These are phyloP conservation scores for Cheumatopsyche charites DNA, from an alignment of 1,140 invertebrate species.

Conservation along the genomic window DNA sequence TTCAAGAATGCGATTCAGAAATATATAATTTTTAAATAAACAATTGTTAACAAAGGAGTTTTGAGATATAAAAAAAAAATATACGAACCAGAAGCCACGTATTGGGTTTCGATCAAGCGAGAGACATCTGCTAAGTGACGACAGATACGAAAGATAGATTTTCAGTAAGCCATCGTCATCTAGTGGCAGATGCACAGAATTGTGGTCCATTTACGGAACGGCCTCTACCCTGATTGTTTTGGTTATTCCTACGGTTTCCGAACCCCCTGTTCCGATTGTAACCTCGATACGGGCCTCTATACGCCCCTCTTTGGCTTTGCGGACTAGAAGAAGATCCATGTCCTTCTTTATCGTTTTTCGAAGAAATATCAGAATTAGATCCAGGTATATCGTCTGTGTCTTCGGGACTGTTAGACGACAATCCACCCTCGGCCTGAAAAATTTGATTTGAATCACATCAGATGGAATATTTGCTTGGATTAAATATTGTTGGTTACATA, in stretches of 20 bases:
- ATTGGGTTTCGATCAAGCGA: conserved; percentile 43
- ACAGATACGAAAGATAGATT: conserved; percentile 29
- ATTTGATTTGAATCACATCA: background rate
- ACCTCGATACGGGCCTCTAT: conserved; percentile 51
- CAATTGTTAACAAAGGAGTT: background rate
- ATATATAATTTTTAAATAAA: conserved; percentile 6
- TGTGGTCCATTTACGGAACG: conserved; percentile 41
- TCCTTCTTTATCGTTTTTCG: conserved; percentile 22
- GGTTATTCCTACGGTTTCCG: conserved; percentile 54
- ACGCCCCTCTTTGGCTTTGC: conserved; percentile 34
- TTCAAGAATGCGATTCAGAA: no score
- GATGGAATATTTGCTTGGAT: background rate
- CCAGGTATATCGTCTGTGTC: conserved; percentile 38
- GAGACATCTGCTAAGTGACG: conserved; percentile 49
- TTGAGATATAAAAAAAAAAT: conserved; percentile 6
- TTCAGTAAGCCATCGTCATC: conserved; percentile 47
- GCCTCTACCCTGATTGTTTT: conserved; percentile 32
- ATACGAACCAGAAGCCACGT: conserved; percentile 35
- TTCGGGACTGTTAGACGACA: conserved; percentile 33
- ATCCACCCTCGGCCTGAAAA: conserved; percentile 15
- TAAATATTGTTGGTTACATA: conserved; percentile 10
- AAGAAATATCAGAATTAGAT: background rate
- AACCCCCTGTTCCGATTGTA: conserved; percentile 55
- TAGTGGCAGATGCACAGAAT: conserved; percentile 45
- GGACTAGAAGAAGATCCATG: conserved; percentile 39